Base-by-base conservation (phyloP, 2,797 vertebrate species). In the Erethizon dorsatum region DNA sequence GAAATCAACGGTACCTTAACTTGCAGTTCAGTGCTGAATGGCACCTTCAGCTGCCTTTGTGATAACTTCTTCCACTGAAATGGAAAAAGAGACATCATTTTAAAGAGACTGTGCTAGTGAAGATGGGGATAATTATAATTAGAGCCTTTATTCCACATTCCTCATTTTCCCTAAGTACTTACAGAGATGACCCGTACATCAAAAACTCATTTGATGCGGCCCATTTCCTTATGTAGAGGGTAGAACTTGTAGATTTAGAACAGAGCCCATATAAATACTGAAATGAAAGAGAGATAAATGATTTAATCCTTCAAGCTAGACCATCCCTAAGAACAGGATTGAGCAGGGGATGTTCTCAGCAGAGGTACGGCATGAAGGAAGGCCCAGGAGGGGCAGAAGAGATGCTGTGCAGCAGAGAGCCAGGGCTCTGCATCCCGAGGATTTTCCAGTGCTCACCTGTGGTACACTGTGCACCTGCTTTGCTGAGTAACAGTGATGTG, bases 341-440 rank as follows among this genome's bases (percentile, higher is more conserved):
- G 20, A 28, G 15, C 2, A 28, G 28, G 59, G 2, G 3, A 4
- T 69, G 7, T 11, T 83, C 13, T 4, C 22, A 37, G 26, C 13
- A 84, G 88, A 54, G n/a, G 6, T 8, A 18, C 4, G 47, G 2
- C 17, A 6, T 28, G n/a, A 5, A 9, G 6, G 26, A 71, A 71
- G 13, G 2, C 17, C 2, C 15, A 37, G 24, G 28, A 20, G 5
- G 14, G 10, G 24, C 0, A 5, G 8, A 31, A 56, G 18, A 13
- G 9, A 50, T 3, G 47, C 6, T 5, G 7, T 4, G 14, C 4
- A 41, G 20, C 6, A 47, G 28, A 91, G 17, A 33, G 2, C 0
- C 10, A 31, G 20, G 28, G 13, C 14, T 13, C 50, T 24, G 4
- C 50, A 0, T 37, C 6, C 31, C 18, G 28, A 24, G 33, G 3